Conservation (phyloP, 1,140 invertebrate genomes). For the Pseudomyrmex pallidus region DNA sequence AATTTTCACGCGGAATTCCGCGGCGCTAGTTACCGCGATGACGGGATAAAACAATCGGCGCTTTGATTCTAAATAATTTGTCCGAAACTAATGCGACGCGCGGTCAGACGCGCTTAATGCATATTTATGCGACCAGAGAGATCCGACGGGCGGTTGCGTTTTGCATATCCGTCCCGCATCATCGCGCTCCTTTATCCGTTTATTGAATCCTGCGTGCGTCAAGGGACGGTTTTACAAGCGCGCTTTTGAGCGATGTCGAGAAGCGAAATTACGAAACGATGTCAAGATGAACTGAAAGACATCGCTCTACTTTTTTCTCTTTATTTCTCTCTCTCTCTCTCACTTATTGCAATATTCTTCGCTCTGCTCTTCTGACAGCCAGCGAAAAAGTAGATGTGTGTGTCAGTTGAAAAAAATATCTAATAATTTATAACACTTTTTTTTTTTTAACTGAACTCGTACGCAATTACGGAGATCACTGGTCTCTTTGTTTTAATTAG, state of each 20-base stretch:
- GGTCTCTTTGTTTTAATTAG: too few species aligned
- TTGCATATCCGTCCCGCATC: conserved; percentile 36
- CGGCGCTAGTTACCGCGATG: background rate
- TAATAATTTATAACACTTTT: background rate
- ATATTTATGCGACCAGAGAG: conserved; percentile 50
- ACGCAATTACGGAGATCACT: too few species aligned
- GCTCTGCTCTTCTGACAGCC: background rate
- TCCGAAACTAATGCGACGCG: conserved; percentile 40
- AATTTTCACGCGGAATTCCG: conserved; percentile 23
- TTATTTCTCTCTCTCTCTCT: background rate
- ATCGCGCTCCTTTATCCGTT: conserved; percentile 41
- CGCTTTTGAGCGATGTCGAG: conserved; percentile 42
- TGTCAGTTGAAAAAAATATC: too few species aligned
- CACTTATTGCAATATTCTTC: background rate
- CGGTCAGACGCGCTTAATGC: conserved; percentile 31
- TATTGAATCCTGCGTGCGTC: conserved; percentile 35
- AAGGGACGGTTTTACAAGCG: conserved; percentile 15
- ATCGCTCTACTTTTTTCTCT: background rate
- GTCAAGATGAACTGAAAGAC: conserved; percentile 17
- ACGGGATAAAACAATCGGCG: conserved; percentile 35
- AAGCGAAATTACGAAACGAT: conserved; percentile 52
- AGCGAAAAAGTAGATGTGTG: too few species aligned
- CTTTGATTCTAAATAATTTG: conserved; percentile 53
- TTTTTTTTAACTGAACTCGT: background rate
- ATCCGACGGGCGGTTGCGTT: conserved; percentile 27